phyloP scores from a whole-genome alignment of 1,140 invertebrate genomes.

The Delia radicum region DNA sequence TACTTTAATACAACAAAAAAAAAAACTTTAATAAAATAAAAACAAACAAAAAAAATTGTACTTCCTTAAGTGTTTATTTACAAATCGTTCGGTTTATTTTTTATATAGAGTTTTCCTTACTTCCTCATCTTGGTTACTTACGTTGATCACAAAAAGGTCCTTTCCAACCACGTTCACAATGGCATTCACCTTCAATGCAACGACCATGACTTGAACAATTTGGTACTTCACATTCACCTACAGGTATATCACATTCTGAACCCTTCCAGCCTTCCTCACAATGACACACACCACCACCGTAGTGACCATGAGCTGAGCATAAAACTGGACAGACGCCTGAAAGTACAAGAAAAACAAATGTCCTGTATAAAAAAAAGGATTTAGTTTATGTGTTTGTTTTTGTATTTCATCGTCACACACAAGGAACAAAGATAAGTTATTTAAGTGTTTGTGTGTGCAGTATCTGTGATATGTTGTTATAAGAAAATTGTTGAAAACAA shows the following conservation, averaged over 20 bases:
- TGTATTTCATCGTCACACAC: not conserved
- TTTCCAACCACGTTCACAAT: constrained; percentile 88
- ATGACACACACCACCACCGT: constrained; percentile 91
- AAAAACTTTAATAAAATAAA: not conserved
- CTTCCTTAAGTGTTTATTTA: not conserved
- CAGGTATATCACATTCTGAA: constrained; percentile 89
- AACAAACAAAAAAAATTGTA: not conserved
- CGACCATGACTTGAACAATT: constrained; percentile 90
- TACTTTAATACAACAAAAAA: not conserved
- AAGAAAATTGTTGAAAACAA: constrained; percentile 18
- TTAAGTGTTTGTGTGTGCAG: not conserved
- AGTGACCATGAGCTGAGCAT: constrained; percentile 94
- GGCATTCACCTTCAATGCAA: constrained; percentile 85
- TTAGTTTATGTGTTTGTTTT: constrained; percentile 18
- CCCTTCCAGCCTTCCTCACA: constrained; percentile 98
- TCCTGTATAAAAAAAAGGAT: not conserved
- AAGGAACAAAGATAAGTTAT: constrained; percentile 5
- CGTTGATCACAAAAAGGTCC: constrained; percentile 81
- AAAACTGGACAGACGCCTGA: constrained; percentile 92
- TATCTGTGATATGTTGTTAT: not conserved
- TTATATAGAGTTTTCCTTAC: too few relatives aligned
- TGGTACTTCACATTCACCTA: constrained; percentile 86
- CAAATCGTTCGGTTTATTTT: not conserved
- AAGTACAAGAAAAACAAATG: constrained; percentile 29
- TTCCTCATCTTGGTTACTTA: constrained; percentile 60